Evolutionary conservation across 2,888 invertebrate genomes (phyloP).

Genomic region (Arge pagana): DNA sequence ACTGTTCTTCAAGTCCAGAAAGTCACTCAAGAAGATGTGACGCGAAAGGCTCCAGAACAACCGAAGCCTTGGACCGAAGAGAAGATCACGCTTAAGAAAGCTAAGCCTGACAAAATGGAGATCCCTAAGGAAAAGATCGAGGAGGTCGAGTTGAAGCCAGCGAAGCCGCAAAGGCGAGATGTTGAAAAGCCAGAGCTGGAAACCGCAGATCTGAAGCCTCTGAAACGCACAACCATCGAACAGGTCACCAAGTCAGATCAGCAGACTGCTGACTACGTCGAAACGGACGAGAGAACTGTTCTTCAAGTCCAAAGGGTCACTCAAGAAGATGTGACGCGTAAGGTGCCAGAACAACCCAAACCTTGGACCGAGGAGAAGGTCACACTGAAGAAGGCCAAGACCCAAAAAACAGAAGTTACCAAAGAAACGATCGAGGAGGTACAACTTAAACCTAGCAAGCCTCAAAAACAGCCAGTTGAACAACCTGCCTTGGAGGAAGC

Average conservation of each 20-base stretch:
- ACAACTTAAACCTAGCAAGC: constrained; percentile 30
- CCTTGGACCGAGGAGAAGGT: constrained; percentile 54
- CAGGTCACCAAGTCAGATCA: neutral
- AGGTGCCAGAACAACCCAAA: constrained; percentile 31
- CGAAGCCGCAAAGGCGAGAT: constrained; percentile 12
- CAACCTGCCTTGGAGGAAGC: constrained; percentile 55
- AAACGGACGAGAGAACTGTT: constrained; percentile 37
- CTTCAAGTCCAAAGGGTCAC: constrained; percentile 33
- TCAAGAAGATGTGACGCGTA: constrained; percentile 22
- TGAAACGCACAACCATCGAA: neutral
- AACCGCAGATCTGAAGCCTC: too few species aligned
- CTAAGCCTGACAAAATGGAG: constrained; percentile 41
- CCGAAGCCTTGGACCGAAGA: constrained; percentile 53
- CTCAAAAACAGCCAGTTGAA: constrained; percentile 5
- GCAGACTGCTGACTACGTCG: constrained; percentile 24
- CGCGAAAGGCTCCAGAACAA: constrained; percentile 28
- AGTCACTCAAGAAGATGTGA: constrained; percentile 26
- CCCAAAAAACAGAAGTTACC: constrained; percentile 38
- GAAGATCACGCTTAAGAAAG: constrained; percentile 45
- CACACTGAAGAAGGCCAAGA: constrained; percentile 44
- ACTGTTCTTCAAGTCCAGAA: constrained; percentile 32
- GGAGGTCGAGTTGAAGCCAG: constrained; percentile 35
- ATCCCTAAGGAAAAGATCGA: constrained; percentile 42
- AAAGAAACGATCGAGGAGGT: constrained; percentile 44
- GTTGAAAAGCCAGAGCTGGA: constrained; percentile 26